Conservation (phyloP, 2,797 vertebrate species). For the Eremophila alpestris region DNA sequence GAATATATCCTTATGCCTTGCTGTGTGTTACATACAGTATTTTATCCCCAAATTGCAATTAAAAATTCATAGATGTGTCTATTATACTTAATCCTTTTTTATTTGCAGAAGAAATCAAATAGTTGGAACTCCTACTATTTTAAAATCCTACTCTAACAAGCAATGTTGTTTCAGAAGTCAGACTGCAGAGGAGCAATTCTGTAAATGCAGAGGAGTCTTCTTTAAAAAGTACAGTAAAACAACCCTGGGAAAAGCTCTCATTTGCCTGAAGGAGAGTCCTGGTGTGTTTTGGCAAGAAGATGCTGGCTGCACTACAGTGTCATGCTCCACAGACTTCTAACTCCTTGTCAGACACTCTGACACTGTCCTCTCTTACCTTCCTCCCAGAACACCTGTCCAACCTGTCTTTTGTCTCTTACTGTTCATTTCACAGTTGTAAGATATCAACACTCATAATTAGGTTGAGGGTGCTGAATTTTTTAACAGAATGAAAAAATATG, state of each 20-base stretch:
- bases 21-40: background rate
- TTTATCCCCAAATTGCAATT: background rate
- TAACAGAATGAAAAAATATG: conserved; percentile 60
- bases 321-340: background rate
- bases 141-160: background rate
- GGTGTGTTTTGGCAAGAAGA: background rate
- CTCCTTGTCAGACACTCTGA: background rate
- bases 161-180: background rate
- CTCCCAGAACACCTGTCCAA: background rate
- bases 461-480: conserved; percentile 33
- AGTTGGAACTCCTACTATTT: background rate
- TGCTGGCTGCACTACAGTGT: background rate
- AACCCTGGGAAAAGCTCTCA: background rate
- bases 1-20: background rate
- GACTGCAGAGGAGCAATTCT: background rate
- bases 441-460: conserved; percentile 51
- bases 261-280: background rate
- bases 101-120: background rate
- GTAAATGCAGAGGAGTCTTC: background rate
- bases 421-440: conserved; percentile 43
- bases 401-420: conserved; percentile 9
- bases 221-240: background rate
- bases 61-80: background rate
- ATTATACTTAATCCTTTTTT: background rate
- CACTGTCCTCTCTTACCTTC: background rate